phyloP scores from a whole-genome alignment of 2,113 vertebrate species.

The Microcebus ravelobensis region DNA sequence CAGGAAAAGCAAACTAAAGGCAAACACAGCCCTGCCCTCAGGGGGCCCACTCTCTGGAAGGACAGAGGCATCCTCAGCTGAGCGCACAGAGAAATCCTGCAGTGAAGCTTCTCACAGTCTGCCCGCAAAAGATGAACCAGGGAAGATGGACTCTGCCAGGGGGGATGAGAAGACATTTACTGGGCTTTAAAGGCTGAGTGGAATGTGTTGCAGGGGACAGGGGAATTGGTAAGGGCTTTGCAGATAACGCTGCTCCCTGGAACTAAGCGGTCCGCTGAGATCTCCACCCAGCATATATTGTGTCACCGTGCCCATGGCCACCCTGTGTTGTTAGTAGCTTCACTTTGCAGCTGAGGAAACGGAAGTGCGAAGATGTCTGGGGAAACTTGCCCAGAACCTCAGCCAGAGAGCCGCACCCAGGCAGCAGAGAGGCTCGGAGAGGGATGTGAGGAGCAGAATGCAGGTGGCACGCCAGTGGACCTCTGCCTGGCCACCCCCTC shows the following conservation, averaged over 20 bases:
- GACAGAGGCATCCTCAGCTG: background rate
- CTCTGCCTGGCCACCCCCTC: too few species aligned
- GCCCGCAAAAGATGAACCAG: background rate
- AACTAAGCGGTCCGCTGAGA: background rate
- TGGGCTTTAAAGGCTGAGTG: background rate
- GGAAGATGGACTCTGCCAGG: background rate
- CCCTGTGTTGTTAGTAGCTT: background rate
- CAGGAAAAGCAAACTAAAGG: background rate
- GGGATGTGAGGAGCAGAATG: background rate
- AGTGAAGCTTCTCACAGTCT: background rate
- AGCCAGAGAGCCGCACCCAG: background rate
- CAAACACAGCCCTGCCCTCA: background rate
- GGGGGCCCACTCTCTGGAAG: background rate
- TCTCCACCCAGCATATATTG: accelerated
- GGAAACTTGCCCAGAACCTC: background rate
- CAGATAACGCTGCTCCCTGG: background rate
- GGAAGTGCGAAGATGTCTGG: background rate
- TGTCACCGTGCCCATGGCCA: background rate
- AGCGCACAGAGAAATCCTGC: background rate
- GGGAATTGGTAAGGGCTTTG: background rate
- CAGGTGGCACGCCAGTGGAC: accelerated
- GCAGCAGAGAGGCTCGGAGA: background rate
- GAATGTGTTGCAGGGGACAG: background rate
- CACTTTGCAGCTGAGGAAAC: background rate
- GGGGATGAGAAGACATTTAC: background rate